Evolutionary conservation across 2,797 vertebrate species (phyloP).

Genomic region (Selene dorsalis): DNA sequence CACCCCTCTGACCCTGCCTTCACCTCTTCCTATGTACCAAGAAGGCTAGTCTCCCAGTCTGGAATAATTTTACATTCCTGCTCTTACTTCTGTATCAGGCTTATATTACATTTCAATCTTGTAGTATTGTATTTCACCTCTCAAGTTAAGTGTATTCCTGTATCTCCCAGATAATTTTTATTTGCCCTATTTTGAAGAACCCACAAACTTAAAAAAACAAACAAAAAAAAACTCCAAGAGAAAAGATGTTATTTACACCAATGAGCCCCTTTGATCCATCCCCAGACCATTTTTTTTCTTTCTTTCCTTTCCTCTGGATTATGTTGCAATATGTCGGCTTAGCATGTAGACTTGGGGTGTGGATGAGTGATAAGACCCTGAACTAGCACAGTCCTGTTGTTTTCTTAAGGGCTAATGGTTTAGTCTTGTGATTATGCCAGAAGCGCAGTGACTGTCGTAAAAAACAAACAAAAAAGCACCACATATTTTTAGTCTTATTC

Average conservation of each 20-base stretch:
- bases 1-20: slow-evolving; percentile 66
- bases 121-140: slow-evolving; percentile 32
- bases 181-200: slow-evolving; percentile 20
- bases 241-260: slow-evolving; percentile 7
- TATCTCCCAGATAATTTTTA: neutral
- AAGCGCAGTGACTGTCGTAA: slow-evolving; percentile 21
- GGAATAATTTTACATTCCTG: slow-evolving; percentile 52
- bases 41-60: slow-evolving; percentile 69
- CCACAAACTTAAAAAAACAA: neutral
- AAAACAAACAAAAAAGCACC: slow-evolving; percentile 7
- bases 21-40: slow-evolving; percentile 67
- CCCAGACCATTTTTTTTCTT: slow-evolving; percentile 9
- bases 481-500: slow-evolving; percentile 45
- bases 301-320: slow-evolving; percentile 7
- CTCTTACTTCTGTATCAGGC: slow-evolving; percentile 29
- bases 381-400: slow-evolving; percentile 44
- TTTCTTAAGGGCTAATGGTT: slow-evolving; percentile 19
- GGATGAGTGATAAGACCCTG: slow-evolving; percentile 39
- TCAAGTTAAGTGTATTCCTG: slow-evolving; percentile 39
- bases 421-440: slow-evolving; percentile 22
- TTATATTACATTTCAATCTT: slow-evolving; percentile 28
- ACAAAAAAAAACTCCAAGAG: neutral
- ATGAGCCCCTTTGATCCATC: slow-evolving; percentile 9
- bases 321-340: slow-evolving; percentile 13
- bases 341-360: slow-evolving; percentile 28